Conservation (phyloP, 2,797 vertebrate genomes). For the Calcarius lapponicus region DNA sequence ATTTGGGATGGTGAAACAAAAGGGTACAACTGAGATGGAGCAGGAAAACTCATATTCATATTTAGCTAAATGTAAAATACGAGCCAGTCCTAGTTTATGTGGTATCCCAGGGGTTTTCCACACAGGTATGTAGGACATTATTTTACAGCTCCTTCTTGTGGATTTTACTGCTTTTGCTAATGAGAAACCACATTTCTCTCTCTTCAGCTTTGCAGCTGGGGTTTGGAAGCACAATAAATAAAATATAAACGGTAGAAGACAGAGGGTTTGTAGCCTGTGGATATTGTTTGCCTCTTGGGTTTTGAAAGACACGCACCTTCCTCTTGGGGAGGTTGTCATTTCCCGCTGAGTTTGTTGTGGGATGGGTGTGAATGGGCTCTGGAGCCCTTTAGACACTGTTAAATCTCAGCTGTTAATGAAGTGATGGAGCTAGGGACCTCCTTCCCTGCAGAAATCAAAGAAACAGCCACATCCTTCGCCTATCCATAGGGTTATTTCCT, state of each 20-base stretch:
- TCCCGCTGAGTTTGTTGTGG: conserved; percentile 77
- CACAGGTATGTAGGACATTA: not conserved
- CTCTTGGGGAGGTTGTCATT: conserved; percentile 78
- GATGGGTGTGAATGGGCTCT: conserved; percentile 74
- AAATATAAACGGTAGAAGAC: conserved; percentile 74
- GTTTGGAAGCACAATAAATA: conserved; percentile 76
- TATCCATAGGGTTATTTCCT: conserved; percentile 79
- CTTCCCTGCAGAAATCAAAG: conserved; percentile 61
- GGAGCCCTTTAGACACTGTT: conserved; percentile 76
- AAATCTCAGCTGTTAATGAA: conserved; percentile 87
- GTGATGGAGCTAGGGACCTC: conserved; percentile 82
- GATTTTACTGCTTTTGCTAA: conserved; percentile 67
- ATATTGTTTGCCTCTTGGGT: conserved; percentile 77
- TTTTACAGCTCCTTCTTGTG: conserved; percentile 13
- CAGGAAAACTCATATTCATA: conserved; percentile 28
- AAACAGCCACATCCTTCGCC: conserved; percentile 79
- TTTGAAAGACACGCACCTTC: conserved; percentile 74
- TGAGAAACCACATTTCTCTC: conserved; percentile 65
- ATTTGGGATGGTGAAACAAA: conserved; percentile 36
- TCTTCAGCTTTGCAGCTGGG: conserved; percentile 44
- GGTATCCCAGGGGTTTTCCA: not conserved
- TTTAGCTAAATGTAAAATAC: conserved; percentile 39
- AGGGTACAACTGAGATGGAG: not conserved
- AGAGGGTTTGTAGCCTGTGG: conserved; percentile 74
- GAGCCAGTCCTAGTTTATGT: not conserved